These are phyloP conservation scores for Paramacrobiotus metropolitanus DNA, from an alignment of 1,140 invertebrate genomes.

Conservation along the genomic window DNA sequence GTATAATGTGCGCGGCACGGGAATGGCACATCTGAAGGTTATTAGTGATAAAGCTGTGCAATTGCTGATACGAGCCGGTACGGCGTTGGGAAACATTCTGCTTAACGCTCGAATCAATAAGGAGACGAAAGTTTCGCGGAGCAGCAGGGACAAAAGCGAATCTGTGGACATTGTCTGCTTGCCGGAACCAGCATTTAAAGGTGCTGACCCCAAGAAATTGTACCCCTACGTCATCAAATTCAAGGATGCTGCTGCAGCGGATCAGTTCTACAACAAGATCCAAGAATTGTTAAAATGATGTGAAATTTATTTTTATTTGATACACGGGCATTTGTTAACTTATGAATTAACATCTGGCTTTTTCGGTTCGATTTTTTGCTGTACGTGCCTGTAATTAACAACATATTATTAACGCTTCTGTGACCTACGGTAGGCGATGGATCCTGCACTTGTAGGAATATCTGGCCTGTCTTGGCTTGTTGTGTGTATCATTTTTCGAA, in stretches of 20 bases:
- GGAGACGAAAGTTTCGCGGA: neutral
- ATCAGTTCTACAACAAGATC: neutral
- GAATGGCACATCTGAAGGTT: neutral
- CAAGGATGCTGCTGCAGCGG: neutral
- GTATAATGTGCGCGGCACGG: neutral
- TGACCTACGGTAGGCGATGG: no score
- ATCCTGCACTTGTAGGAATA: no score
- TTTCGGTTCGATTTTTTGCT: no score
- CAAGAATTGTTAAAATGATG: no score
- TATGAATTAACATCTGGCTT: no score
- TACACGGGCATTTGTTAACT: no score
- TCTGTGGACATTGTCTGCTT: neutral
- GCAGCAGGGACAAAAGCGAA: neutral
- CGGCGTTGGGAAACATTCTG: neutral
- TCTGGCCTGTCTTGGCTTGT: no score
- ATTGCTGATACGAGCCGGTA: neutral
- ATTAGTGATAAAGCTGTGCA: neutral
- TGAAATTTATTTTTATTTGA: no score
- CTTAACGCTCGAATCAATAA: neutral
- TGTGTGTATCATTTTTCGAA: no score
- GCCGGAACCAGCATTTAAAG: neutral
- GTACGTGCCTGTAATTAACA: no score
- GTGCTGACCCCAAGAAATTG: neutral
- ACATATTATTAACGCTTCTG: no score
- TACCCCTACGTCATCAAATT: neutral